Evolutionary conservation across 2,113 vertebrate genomes (phyloP).

Genomic region (Gymnorhina tibicen): DNA sequence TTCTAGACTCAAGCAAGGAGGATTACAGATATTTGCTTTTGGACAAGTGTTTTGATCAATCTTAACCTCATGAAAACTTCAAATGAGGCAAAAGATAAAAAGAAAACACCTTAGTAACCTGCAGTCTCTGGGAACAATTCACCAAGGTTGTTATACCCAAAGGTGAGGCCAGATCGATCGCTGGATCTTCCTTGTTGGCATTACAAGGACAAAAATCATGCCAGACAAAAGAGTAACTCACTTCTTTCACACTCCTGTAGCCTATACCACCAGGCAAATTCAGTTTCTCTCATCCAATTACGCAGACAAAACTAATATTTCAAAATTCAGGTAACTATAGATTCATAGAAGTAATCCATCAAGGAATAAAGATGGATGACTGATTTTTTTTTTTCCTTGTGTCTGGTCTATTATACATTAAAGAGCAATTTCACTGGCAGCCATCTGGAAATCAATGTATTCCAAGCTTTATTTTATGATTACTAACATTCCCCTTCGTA

Average conservation of each 20-base stretch:
- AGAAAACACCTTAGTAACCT: conserved; percentile 24
- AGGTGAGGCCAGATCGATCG: background rate
- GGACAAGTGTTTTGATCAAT: conserved; percentile 46
- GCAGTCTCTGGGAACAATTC: conserved; percentile 15
- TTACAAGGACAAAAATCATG: background rate
- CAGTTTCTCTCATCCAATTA: background rate
- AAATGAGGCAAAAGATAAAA: conserved; percentile 52
- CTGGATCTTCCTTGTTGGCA: background rate
- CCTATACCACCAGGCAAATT: background rate
- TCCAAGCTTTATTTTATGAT: conserved; percentile 65
- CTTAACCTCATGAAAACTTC: conserved; percentile 22
- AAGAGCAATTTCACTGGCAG: conserved; percentile 48
- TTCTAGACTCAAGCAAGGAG: background rate
- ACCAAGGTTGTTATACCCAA: conserved; percentile 8
- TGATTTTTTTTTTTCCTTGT: background rate
- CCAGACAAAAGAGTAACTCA: background rate
- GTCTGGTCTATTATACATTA: conserved; percentile 35
- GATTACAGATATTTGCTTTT: conserved; percentile 29
- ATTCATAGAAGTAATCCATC: conserved; percentile 1
- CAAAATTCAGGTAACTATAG: conserved; percentile 6
- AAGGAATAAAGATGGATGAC: conserved; percentile 19
- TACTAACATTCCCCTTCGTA: conserved; percentile 59
- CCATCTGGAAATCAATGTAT: conserved; percentile 65
- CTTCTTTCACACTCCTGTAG: background rate
- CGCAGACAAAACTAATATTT: background rate